These are phyloP conservation scores for Athene noctua DNA, from an alignment of 2,113 vertebrate genomes.

Conservation along the genomic window DNA sequence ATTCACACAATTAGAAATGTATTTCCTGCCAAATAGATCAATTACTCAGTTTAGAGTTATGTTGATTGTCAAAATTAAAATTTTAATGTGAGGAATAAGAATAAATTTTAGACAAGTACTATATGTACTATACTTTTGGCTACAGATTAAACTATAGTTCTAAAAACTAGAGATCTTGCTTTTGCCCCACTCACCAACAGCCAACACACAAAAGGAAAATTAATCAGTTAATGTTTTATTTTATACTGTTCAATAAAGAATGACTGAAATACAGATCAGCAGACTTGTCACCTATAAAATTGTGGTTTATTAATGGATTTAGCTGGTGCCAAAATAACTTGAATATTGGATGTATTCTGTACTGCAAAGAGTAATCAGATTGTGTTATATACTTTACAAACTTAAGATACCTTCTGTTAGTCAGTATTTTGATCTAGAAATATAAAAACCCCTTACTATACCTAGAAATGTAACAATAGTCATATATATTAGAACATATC, in stretches of 20 bases:
- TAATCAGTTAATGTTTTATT: neutral
- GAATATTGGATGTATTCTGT: neutral
- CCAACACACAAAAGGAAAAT: neutral
- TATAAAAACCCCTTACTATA: neutral
- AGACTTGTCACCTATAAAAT: neutral
- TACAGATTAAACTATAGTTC: neutral
- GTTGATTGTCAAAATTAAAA: neutral
- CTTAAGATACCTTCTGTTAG: neutral
- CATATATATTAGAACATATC: neutral
- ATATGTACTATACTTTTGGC: neutral
- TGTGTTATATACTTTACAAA: neutral
- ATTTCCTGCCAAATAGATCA: neutral
- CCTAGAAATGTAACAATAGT: neutral
- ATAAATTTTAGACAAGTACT: too few relatives aligned
- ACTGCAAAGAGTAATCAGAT: neutral
- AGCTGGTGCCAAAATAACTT: neutral
- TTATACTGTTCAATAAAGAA: neutral
- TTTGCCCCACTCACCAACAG: neutral
- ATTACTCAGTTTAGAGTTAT: neutral
- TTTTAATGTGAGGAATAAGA: too few relatives aligned
- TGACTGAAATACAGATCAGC: neutral
- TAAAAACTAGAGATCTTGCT: neutral
- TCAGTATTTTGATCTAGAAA: neutral
- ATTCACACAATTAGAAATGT: neutral
- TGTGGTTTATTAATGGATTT: neutral